Evolutionary conservation across 2,113 vertebrate genomes (phyloP).

Genomic region (Corynorhinus townsendii): DNA sequence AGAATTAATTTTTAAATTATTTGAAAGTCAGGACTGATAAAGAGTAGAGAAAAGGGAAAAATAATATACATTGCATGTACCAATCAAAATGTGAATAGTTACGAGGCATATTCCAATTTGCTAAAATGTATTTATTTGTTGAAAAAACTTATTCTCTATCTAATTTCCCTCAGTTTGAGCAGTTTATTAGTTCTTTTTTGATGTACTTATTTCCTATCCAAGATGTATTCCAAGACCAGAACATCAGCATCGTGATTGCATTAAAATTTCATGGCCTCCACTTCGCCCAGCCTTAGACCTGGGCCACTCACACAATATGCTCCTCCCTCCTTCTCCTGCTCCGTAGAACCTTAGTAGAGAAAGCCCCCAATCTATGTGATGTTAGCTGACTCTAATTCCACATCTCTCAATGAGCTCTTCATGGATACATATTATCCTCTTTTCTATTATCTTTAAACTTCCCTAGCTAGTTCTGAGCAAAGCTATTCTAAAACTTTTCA

Average conservation of each 20-base stretch:
- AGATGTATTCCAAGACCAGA: background rate
- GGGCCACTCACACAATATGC: background rate
- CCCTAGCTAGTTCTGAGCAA: background rate
- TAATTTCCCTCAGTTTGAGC: background rate
- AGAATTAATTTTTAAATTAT: slow-evolving; percentile 7
- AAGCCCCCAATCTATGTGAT: background rate
- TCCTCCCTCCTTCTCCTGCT: background rate
- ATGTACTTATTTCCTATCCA: background rate
- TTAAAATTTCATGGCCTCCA: background rate
- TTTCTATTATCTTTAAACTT: background rate
- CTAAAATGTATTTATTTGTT: background rate
- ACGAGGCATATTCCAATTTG: background rate
- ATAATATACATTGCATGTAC: background rate
- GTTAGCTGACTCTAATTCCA: background rate
- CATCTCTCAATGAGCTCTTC: background rate
- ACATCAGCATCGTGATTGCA: background rate
- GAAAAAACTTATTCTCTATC: background rate
- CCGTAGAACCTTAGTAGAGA: background rate
- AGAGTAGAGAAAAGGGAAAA: background rate
- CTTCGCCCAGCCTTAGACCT: background rate
- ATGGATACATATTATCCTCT: background rate
- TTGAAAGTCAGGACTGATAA: background rate
- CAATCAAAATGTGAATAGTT: background rate
- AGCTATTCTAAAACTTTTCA: background rate
- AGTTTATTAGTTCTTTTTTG: background rate